phyloP scores from a whole-genome alignment of 2,888 invertebrate species.

The Macropis europaea region DNA sequence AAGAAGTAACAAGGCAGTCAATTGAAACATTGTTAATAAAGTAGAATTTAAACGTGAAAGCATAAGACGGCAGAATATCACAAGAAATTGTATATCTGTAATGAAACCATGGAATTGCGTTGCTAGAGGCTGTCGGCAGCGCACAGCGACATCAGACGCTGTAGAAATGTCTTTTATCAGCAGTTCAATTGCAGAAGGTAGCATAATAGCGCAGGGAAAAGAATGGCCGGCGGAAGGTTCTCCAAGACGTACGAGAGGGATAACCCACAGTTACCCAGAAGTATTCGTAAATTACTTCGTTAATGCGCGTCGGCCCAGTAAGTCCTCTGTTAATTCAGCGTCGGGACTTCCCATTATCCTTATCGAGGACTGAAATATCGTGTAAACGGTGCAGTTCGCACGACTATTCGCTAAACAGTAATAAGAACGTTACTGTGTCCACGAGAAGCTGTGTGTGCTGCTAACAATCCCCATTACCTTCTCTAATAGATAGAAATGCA shows the following conservation, averaged over 20 bases:
- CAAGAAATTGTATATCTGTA: too few species aligned
- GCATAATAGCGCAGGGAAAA: slow-evolving; percentile 17
- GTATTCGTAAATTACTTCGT: slow-evolving; percentile 58
- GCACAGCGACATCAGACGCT: background rate
- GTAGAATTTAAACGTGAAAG: too few species aligned
- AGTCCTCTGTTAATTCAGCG: slow-evolving; percentile 59
- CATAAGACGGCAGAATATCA: too few species aligned
- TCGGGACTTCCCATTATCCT: slow-evolving; percentile 52
- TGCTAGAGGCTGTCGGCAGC: too few species aligned
- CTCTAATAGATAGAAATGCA: slow-evolving; percentile 14
- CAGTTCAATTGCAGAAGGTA: background rate
- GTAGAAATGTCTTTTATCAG: slow-evolving; percentile 3
- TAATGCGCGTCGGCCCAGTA: slow-evolving; percentile 51
- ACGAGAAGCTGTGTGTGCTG: background rate
- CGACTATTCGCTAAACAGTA: slow-evolving; percentile 36
- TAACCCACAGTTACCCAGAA: slow-evolving; percentile 40
- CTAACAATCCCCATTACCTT: slow-evolving; percentile 16
- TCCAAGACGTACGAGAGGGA: slow-evolving; percentile 31
- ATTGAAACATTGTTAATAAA: too few species aligned
- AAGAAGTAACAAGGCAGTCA: too few species aligned
- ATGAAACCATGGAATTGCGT: too few species aligned
- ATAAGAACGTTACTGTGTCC: slow-evolving; percentile 21
- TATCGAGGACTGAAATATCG: slow-evolving; percentile 60
- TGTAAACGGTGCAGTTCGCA: background rate
- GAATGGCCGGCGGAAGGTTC: slow-evolving; percentile 28